A percentile compares a stretch with the other conserved stretches of the same genome.
Evolutionary conservation across 1,140 invertebrate species (phyloP).

Genomic region (Helicorthomorpha holstii): DNA sequence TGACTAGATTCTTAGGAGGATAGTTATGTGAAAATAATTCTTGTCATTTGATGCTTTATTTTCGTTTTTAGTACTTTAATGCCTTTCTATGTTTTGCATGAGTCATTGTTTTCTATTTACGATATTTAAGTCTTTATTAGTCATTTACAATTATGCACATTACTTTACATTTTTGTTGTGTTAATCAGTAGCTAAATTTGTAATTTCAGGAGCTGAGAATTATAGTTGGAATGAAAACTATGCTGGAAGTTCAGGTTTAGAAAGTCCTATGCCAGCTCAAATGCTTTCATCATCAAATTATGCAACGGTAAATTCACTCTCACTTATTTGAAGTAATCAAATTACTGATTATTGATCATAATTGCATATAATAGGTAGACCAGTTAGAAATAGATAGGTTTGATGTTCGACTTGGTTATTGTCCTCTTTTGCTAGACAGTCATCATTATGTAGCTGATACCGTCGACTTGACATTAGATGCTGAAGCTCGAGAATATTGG

Average conservation of each 20-base stretch:
- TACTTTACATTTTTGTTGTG: slow-evolving; percentile 5
- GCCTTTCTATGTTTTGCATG: no score
- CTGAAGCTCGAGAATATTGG: slow-evolving; percentile 82
- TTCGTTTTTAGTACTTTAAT: no score
- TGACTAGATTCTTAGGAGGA: no score
- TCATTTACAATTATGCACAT: not conserved
- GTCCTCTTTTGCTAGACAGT: slow-evolving; percentile 43
- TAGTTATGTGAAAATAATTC: no score
- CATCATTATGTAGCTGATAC: slow-evolving; percentile 67
- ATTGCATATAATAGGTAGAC: slow-evolving; percentile 25
- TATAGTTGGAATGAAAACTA: slow-evolving; percentile 60
- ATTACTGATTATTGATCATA: not conserved
- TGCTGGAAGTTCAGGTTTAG: slow-evolving; percentile 49
- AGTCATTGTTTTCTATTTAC: no score
- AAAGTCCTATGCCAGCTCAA: slow-evolving; percentile 29
- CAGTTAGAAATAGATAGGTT: slow-evolving; percentile 50
- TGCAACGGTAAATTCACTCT: slow-evolving; percentile 13
- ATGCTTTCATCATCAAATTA: slow-evolving; percentile 10
- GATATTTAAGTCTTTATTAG: no score
- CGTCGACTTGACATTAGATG: slow-evolving; percentile 66
- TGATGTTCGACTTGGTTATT: slow-evolving; percentile 38
- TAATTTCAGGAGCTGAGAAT: slow-evolving; percentile 31
- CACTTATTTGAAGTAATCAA: no score
- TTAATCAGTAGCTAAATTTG: slow-evolving; percentile 9
- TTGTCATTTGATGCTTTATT: no score